phyloP scores from a whole-genome alignment of 2,888 invertebrate genomes.

The Netelia virgata region DNA sequence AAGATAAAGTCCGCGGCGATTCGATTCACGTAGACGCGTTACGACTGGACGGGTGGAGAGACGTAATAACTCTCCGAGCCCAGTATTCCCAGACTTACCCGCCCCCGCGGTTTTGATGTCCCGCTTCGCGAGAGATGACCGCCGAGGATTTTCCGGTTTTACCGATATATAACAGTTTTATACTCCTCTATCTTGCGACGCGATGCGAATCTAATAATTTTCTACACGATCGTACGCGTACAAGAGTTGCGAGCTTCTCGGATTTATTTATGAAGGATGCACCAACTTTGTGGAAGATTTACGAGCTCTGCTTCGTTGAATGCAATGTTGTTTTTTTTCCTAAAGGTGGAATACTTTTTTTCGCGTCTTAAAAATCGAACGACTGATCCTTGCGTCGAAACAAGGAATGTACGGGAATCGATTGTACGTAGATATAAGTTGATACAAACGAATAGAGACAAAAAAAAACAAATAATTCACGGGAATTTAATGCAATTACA shows the following conservation, averaged over 20 bases:
- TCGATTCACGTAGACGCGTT: slow-evolving; percentile 67
- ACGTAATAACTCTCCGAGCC: slow-evolving; percentile 60
- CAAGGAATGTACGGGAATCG: no score
- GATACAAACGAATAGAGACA: no score
- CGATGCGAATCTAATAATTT: slow-evolving; percentile 22
- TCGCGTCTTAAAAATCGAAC: background rate
- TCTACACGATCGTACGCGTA: slow-evolving; percentile 1
- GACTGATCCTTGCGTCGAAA: no score
- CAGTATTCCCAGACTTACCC: background rate
- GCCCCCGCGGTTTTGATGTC: slow-evolving; percentile 41
- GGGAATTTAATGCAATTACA: no score
- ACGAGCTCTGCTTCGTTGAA: background rate
- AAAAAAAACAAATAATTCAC: no score
- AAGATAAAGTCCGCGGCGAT: slow-evolving; percentile 45
- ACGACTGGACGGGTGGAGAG: slow-evolving; percentile 49
- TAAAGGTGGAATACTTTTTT: background rate
- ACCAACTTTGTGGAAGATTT: slow-evolving; percentile 2
- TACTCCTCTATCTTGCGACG: slow-evolving; percentile 34
- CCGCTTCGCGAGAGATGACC: slow-evolving; percentile 36
- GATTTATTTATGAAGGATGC: slow-evolving; percentile 29
- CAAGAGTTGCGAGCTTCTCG: background rate
- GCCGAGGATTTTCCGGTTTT: background rate
- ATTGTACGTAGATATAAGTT: no score
- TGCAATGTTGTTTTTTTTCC: background rate
- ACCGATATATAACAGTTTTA: slow-evolving; percentile 56